These are phyloP conservation scores for Pyrgus malvae DNA, from an alignment of 2,888 invertebrate species.

Conservation along the genomic window DNA sequence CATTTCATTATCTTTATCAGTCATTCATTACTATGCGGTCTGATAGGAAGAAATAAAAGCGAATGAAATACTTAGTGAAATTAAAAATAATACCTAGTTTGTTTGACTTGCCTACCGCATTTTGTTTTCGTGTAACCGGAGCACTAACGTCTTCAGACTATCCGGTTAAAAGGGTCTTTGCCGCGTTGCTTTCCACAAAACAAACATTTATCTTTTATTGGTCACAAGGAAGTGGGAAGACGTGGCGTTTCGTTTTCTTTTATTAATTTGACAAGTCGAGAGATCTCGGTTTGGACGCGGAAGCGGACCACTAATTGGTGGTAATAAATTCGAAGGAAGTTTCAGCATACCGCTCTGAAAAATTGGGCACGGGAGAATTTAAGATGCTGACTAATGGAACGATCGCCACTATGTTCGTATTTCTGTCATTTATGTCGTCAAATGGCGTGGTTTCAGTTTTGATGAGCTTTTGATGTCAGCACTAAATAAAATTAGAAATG, in stretches of 20 bases:
- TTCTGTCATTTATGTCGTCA: slow-evolving; percentile 4
- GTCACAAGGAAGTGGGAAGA: slow-evolving; percentile 39
- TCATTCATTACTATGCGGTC: too few species aligned
- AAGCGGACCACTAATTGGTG: slow-evolving; percentile 62
- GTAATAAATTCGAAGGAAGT: slow-evolving; percentile 58
- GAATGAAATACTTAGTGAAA: too few species aligned
- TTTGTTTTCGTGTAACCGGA: not conserved
- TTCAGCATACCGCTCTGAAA: slow-evolving; percentile 39
- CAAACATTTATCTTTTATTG: slow-evolving; percentile 30
- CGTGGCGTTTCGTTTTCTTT: slow-evolving; percentile 42
- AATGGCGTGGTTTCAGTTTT: not conserved
- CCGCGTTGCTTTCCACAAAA: slow-evolving; percentile 25
- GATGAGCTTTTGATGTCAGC: not conserved
- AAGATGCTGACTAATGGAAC: slow-evolving; percentile 11
- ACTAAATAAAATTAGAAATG: too few species aligned
- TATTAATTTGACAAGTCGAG: slow-evolving; percentile 49
- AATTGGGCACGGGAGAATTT: slow-evolving; percentile 25
- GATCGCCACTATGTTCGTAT: slow-evolving; percentile 1
- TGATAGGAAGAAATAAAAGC: not conserved
- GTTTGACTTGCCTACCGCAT: too few species aligned
- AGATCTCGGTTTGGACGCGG: slow-evolving; percentile 54
- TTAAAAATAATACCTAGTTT: too few species aligned
- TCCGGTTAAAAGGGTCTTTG: slow-evolving; percentile 26
- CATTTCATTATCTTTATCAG: too few species aligned
- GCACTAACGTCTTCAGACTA: slow-evolving; percentile 2